phyloP scores from a whole-genome alignment of 1,140 invertebrate species.

The Macrobrachium rosenbergii region DNA sequence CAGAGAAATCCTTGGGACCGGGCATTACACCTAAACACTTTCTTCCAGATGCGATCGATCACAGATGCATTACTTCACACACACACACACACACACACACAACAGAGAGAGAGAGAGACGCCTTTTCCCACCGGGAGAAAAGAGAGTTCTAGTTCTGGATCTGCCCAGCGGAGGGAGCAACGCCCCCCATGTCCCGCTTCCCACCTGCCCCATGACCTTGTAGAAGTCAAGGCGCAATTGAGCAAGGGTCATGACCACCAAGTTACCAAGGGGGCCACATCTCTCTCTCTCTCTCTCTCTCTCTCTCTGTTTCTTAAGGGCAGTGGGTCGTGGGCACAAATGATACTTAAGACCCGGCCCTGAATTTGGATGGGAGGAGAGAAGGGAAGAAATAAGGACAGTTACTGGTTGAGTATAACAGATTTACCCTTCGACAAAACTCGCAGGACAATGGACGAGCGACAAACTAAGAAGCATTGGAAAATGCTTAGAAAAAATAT shows the following conservation, averaged over 20 bases:
- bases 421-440: too few species aligned
- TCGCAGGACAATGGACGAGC: too few species aligned
- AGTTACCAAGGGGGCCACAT: not conserved
- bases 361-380: not conserved
- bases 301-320: slow-evolving; percentile 1
- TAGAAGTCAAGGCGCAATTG: not conserved
- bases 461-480: too few species aligned
- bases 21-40: too few species aligned
- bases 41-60: too few species aligned
- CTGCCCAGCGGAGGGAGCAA: slow-evolving; percentile 52
- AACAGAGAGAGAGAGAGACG: slow-evolving; percentile 2
- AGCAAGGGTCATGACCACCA: not conserved
- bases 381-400: not conserved
- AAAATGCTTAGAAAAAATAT: too few species aligned
- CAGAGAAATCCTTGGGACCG: too few species aligned
- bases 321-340: too few species aligned
- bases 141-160: slow-evolving; percentile 22
- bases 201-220: slow-evolving; percentile 54
- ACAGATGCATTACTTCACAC: not conserved
- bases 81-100: too few species aligned
- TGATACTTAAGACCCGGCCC: not conserved
- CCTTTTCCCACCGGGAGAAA: not conserved
- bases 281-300: slow-evolving; percentile 35
- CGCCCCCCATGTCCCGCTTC: slow-evolving; percentile 47
- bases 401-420: too few species aligned